Conservation (phyloP, 92 coral and sea anemone genomes). For the Phenganax marumi region DNA sequence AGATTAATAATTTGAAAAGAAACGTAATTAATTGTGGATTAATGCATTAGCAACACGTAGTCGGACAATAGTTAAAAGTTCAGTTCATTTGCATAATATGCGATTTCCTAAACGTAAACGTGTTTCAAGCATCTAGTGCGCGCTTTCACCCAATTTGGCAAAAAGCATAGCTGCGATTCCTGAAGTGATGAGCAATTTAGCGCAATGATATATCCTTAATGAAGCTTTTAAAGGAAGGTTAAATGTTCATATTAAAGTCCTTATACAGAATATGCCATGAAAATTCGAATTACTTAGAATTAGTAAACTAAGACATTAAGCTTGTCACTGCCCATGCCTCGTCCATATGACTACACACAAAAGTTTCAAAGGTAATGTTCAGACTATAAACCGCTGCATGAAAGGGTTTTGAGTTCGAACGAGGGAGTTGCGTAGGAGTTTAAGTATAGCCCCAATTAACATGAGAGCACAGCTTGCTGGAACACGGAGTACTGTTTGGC, state of each 20-base stretch:
- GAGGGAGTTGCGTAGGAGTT: not conserved
- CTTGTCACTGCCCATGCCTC: not conserved
- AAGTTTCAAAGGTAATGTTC: constrained; percentile 23
- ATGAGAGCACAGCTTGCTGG: not conserved
- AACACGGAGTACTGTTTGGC: constrained; percentile 2
- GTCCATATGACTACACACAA: constrained; percentile 4
- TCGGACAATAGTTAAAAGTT: not conserved
- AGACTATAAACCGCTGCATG: constrained; percentile 28
- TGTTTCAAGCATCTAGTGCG: too few relatives aligned
- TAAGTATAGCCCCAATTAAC: not conserved
- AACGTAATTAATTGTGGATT: too few relatives aligned
- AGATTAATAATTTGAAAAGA: too few relatives aligned
- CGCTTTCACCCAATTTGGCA: too few relatives aligned
- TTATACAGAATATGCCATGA: too few relatives aligned
- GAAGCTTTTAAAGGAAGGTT: too few relatives aligned
- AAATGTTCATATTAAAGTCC: too few relatives aligned
- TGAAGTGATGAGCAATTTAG: too few relatives aligned
- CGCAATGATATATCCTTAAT: too few relatives aligned
- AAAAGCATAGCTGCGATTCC: too few relatives aligned
- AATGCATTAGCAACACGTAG: not conserved
- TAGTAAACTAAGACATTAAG: too few relatives aligned
- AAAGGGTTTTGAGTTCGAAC: constrained; percentile 8
- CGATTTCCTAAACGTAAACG: not conserved
- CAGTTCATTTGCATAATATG: not conserved
- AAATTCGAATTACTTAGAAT: not conserved